These are phyloP conservation scores for Haliclystus octoradiatus DNA, from an alignment of 30 jellyfish, hydroid and myxozoan genomes.

Conservation along the genomic window DNA sequence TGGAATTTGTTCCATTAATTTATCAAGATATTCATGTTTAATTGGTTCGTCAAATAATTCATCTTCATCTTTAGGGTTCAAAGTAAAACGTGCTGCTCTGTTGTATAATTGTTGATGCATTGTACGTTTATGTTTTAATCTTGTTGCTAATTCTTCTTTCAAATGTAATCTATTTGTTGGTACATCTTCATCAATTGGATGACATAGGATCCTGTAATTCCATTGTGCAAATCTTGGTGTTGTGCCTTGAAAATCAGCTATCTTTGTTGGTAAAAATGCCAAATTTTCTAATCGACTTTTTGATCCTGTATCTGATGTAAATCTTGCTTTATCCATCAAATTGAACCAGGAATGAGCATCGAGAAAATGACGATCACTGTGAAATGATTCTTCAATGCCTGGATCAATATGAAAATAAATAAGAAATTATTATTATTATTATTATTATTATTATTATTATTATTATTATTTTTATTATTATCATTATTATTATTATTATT, in stretches of 20 bases:
- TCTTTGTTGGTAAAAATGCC: constrained; percentile 79
- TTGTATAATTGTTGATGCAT: background rate
- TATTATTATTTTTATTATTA: no score
- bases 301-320: constrained; percentile 81
- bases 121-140: background rate
- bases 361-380: constrained; percentile 86
- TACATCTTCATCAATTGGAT: constrained; percentile 66
- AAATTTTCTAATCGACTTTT: constrained; percentile 67
- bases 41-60: constrained; percentile 22
- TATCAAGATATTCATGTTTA: constrained; percentile 35
- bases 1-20: constrained; percentile 86
- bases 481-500: no score
- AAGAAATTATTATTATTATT: no score
- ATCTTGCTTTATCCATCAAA: constrained; percentile 44
- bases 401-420: no score
- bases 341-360: constrained; percentile 86
- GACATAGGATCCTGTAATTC: constrained; percentile 78
- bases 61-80: background rate
- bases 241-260: constrained; percentile 50
- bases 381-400: constrained; percentile 82
- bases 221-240: constrained; percentile 86
- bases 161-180: constrained; percentile 35
- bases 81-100: constrained; percentile 14
- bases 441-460: no score
- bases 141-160: constrained; percentile 64